Conservation (phyloP, 1,140 invertebrate genomes). For the Halictus rubicundus region DNA sequence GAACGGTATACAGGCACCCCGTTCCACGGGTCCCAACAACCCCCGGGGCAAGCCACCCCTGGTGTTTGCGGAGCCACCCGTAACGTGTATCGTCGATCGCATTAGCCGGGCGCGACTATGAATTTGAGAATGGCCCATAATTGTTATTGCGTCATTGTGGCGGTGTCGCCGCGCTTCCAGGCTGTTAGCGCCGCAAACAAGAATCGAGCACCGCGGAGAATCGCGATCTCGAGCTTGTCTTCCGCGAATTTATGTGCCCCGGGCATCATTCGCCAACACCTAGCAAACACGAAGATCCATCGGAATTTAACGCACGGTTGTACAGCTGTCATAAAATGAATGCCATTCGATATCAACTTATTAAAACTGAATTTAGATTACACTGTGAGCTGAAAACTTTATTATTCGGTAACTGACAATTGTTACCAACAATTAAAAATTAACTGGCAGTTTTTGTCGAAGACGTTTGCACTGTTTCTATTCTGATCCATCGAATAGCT, state of each 20-base stretch:
- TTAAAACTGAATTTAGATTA: too few species aligned
- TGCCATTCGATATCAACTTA: too few species aligned
- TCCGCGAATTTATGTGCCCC: too few species aligned
- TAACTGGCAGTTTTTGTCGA: too few species aligned
- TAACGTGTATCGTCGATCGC: slow-evolving; percentile 75
- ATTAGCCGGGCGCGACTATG: slow-evolving; percentile 68
- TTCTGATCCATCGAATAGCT: not conserved
- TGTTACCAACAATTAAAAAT: too few species aligned
- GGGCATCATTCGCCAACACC: too few species aligned
- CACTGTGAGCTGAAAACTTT: too few species aligned
- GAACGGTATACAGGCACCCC: slow-evolving; percentile 18
- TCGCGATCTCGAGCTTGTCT: slow-evolving; percentile 7
- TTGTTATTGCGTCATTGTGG: slow-evolving; percentile 53
- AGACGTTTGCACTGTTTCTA: too few species aligned
- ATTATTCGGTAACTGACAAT: too few species aligned
- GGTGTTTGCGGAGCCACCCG: slow-evolving; percentile 73
- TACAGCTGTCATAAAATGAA: too few species aligned
- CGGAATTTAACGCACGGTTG: too few species aligned
- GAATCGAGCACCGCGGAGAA: slow-evolving; percentile 2
- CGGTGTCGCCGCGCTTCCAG: slow-evolving; percentile 22
- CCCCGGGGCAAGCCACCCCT: slow-evolving; percentile 50
- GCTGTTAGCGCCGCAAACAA: slow-evolving; percentile 36
- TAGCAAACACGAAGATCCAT: too few species aligned
- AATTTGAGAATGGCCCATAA: slow-evolving; percentile 64
- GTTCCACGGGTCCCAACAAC: not conserved